phyloP scores from a whole-genome alignment of 2,797 vertebrate genomes.

The Gymnoscopelus microlampas region DNA sequence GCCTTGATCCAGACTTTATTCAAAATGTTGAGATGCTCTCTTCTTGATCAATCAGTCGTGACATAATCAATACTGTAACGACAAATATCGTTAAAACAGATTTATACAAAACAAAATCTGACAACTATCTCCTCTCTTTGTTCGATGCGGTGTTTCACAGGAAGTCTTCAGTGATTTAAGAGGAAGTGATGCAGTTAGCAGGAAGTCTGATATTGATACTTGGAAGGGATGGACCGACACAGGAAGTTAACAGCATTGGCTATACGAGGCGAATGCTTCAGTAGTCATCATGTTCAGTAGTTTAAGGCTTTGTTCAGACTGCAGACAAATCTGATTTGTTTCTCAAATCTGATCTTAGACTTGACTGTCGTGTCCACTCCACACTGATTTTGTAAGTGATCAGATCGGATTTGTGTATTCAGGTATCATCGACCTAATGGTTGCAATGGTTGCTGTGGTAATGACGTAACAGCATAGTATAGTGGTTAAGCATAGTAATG shows the following conservation, averaged over 20 bases:
- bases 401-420: too few relatives aligned
- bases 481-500: too few relatives aligned
- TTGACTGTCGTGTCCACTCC: too few relatives aligned
- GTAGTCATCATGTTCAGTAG: conserved; percentile 30
- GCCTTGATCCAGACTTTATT: conserved; percentile 76
- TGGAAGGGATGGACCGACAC: conserved; percentile 4
- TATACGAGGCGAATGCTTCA: conserved; percentile 36
- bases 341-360: too few relatives aligned
- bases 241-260: conserved; percentile 12
- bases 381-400: too few relatives aligned
- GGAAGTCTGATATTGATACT: conserved; percentile 31
- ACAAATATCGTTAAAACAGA: conserved; percentile 50
- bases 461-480: too few relatives aligned
- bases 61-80: conserved; percentile 77
- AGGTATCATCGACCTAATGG: too few relatives aligned
- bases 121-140: conserved; percentile 28
- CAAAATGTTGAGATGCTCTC: conserved; percentile 67
- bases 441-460: too few relatives aligned
- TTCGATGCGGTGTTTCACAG: conserved; percentile 11
- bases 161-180: not conserved
- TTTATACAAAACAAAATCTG: conserved; percentile 24
- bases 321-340: too few relatives aligned
- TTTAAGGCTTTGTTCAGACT: not conserved
- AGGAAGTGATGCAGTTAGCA: conserved; percentile 37
- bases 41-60: conserved; percentile 67